Evolutionary conservation across 1,140 invertebrate genomes (phyloP).

Genomic region (Sipha flava): DNA sequence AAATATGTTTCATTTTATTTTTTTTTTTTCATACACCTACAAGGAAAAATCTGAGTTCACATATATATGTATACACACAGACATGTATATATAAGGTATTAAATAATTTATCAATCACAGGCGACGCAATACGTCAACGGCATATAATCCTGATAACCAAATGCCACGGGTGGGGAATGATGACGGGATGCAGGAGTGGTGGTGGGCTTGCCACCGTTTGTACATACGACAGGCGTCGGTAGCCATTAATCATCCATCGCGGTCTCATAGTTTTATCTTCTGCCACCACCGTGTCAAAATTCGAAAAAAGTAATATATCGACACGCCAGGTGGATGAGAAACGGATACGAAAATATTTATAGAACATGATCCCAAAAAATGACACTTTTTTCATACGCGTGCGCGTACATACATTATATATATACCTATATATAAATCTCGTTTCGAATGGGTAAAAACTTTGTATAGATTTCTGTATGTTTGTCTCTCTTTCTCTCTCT

Average conservation of each 20-base stretch:
- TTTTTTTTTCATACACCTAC: background rate
- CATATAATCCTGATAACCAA: slow-evolving; percentile 15
- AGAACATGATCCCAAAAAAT: background rate
- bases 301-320: background rate
- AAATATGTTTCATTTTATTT: too few species aligned
- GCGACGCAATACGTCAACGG: slow-evolving; percentile 22
- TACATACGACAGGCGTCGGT: background rate
- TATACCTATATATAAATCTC: background rate
- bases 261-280: slow-evolving; percentile 26
- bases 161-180: background rate
- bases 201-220: background rate
- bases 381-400: background rate
- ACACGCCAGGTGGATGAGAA: background rate
- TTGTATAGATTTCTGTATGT: too few species aligned
- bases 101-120: slow-evolving; percentile 31
- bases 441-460: background rate
- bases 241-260: slow-evolving; percentile 27
- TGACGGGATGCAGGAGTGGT: too few species aligned
- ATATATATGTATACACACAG: background rate
- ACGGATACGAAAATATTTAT: slow-evolving; percentile 11
- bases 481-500: background rate
- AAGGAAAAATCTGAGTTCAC: background rate
- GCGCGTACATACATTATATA: too few species aligned
- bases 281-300: slow-evolving; percentile 1
- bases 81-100: background rate